Conservation (phyloP, 2,797 vertebrate species). For the Hemibagrus guttatus region DNA sequence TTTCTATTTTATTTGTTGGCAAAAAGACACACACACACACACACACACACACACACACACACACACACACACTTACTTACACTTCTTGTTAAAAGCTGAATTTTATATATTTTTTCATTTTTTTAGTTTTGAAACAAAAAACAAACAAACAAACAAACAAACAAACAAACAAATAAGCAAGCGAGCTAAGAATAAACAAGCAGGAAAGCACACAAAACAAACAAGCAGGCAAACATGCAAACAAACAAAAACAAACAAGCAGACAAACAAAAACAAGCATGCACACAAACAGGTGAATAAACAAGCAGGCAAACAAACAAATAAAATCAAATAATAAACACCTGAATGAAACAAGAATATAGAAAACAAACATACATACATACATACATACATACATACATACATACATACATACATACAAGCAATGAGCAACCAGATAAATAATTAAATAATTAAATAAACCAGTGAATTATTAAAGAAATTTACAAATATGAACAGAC, state of each 20-base stretch:
- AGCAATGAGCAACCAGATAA: neutral
- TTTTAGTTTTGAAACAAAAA: too few relatives aligned
- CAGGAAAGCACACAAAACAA: neutral
- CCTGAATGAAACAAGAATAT: neutral
- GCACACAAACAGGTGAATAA: neutral
- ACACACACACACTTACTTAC: constrained; percentile 9
- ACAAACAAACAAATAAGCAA: neutral
- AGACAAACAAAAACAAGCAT: neutral
- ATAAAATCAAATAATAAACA: neutral
- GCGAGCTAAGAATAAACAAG: neutral
- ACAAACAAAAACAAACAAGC: neutral
- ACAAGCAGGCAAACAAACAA: neutral
- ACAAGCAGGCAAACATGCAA: neutral
- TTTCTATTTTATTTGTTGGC: neutral
- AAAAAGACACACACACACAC: constrained; percentile 17
- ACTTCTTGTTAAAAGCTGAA: too few relatives aligned
- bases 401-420: neutral
- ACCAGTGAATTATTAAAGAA: too few relatives aligned
- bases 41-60: constrained; percentile 4
- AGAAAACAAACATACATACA: neutral
- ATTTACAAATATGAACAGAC: too few relatives aligned
- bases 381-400: too few relatives aligned
- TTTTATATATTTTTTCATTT: too few relatives aligned
- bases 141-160: neutral
- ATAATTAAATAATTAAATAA: too few relatives aligned